Evolutionary conservation across 2,888 invertebrate species (phyloP).

Genomic region (Tachina grossa): DNA sequence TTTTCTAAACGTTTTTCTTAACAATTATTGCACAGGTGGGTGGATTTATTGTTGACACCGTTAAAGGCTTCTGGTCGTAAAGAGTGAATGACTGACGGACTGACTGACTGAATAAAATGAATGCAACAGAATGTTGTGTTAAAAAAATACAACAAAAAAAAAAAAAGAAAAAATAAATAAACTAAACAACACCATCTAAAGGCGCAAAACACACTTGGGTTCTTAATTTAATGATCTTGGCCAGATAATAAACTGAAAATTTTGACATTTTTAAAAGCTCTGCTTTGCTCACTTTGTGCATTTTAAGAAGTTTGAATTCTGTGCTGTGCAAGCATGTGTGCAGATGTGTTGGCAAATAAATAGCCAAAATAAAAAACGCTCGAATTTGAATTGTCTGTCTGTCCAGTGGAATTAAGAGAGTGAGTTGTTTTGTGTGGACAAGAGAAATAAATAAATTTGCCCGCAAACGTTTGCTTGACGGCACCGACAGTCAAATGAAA

Average conservation of each 20-base stretch:
- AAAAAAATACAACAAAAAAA: slow-evolving; percentile 24
- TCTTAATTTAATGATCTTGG: slow-evolving; percentile 69
- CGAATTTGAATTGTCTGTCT: slow-evolving; percentile 18
- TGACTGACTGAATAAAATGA: slow-evolving; percentile 22
- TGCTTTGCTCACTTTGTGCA: slow-evolving; percentile 3
- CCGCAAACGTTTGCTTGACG: slow-evolving; percentile 39
- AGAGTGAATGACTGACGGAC: slow-evolving; percentile 23
- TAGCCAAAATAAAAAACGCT: slow-evolving; percentile 25
- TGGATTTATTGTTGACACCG: slow-evolving; percentile 74
- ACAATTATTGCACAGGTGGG: slow-evolving; percentile 70
- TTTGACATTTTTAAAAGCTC: slow-evolving; percentile 72
- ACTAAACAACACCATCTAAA: slow-evolving; percentile 16
- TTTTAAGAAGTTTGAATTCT: not conserved
- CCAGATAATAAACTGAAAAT: slow-evolving; percentile 72
- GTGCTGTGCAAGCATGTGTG: not conserved
- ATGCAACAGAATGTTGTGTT: slow-evolving; percentile 36
- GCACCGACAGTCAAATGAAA: slow-evolving; percentile 42
- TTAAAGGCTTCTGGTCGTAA: slow-evolving; percentile 72
- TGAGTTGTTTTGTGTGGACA: slow-evolving; percentile 4
- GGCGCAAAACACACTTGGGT: slow-evolving; percentile 39
- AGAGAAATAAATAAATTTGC: slow-evolving; percentile 46
- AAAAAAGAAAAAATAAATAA: not conserved
- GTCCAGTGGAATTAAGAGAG: slow-evolving; percentile 1
- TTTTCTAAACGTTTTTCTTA: slow-evolving; percentile 39
- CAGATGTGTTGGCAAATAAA: not conserved